Conservation (phyloP, 2,797 vertebrate genomes). For the Parotocinclus haroldoi region DNA sequence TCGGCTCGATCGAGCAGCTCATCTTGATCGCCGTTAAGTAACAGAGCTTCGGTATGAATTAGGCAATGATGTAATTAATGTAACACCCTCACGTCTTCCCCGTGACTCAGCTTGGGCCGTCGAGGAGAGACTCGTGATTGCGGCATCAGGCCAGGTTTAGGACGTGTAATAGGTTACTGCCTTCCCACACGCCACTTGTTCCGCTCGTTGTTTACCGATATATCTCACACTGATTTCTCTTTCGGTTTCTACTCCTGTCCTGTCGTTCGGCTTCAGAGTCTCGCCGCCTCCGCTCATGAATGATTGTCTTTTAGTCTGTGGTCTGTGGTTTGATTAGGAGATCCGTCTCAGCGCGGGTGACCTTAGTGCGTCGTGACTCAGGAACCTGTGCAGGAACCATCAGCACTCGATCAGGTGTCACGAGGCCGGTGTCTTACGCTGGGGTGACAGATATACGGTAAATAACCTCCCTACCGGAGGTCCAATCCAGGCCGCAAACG, state of each 20-base stretch:
- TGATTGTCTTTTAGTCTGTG: not conserved
- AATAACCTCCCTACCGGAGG: no score
- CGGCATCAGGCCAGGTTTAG: no score
- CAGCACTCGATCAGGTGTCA: not conserved
- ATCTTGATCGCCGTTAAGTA: no score
- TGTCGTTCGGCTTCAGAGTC: not conserved
- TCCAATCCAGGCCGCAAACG: no score
- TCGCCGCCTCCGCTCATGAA: not conserved
- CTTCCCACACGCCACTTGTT: slow-evolving; percentile 5
- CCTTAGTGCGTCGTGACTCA: not conserved
- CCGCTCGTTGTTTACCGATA: slow-evolving; percentile 3
- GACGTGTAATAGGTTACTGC: not conserved
- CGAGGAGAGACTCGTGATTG: no score
- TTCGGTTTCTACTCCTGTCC: slow-evolving; percentile 17
- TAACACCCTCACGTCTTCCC: no score
- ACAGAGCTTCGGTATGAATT: no score
- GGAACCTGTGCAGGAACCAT: not conserved
- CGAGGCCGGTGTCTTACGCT: no score
- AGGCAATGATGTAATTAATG: no score
- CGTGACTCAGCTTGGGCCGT: no score
- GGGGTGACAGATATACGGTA: no score
- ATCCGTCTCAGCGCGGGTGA: not conserved
- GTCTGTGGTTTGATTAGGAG: not conserved
- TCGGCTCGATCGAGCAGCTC: no score
- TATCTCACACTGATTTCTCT: slow-evolving; percentile 14